phyloP scores from a whole-genome alignment of 2,888 invertebrate genomes.

The Nowickia ferox region DNA sequence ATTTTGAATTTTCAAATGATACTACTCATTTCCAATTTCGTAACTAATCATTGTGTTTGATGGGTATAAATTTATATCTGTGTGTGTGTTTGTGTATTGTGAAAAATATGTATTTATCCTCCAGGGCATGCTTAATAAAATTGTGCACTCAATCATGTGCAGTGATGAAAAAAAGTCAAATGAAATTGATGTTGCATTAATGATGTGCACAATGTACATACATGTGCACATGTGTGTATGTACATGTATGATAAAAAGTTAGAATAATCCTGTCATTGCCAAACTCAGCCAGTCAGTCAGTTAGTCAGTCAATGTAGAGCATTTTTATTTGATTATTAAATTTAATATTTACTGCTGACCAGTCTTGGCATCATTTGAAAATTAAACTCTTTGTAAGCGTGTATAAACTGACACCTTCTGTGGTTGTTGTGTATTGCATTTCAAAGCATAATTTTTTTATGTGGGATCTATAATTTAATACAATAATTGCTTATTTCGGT shows the following conservation, averaged over 20 bases:
- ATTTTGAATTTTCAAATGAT: too few species aligned
- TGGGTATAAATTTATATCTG: neutral
- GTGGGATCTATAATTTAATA: too few species aligned
- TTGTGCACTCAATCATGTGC: conserved; percentile 81
- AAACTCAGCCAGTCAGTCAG: neutral
- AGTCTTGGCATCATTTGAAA: too few species aligned
- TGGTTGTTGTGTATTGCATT: too few species aligned
- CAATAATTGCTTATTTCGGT: too few species aligned
- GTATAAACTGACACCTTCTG: too few species aligned
- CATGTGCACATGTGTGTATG: neutral
- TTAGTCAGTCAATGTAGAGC: too few species aligned
- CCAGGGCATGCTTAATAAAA: conserved; percentile 79
- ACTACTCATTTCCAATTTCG: neutral
- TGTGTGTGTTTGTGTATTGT: neutral
- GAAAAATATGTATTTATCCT: conserved; percentile 39
- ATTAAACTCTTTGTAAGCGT: too few species aligned
- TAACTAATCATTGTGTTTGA: neutral
- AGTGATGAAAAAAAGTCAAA: conserved; percentile 80
- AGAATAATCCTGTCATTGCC: neutral
- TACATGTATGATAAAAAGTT: too few species aligned
- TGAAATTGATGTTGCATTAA: conserved; percentile 79
- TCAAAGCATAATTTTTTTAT: too few species aligned
- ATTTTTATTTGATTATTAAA: too few species aligned
- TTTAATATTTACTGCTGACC: too few species aligned
- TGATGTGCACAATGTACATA: neutral